phyloP scores from a whole-genome alignment of 2,797 vertebrate species.

The Thamnophis elegans region DNA sequence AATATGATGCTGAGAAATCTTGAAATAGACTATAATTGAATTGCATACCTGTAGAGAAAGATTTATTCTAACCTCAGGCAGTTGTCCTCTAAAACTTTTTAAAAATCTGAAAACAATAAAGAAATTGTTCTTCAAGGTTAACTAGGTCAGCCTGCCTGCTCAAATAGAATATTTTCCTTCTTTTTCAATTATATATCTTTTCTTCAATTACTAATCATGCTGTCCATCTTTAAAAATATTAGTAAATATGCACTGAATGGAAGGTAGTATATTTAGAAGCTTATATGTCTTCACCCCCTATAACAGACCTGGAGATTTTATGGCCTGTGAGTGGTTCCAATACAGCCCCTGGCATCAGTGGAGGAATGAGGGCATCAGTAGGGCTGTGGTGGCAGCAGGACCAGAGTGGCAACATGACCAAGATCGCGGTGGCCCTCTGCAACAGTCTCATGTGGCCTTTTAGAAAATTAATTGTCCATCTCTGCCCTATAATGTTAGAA shows the following conservation, averaged over 20 bases:
- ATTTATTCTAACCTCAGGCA: constrained; percentile 21
- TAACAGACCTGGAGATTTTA: not conserved
- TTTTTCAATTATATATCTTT: constrained; percentile 23
- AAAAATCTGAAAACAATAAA: not conserved
- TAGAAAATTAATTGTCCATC: not conserved
- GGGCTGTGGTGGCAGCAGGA: not conserved
- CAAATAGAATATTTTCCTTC: constrained; percentile 6
- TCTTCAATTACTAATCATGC: constrained; percentile 16
- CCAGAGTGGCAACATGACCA: not conserved
- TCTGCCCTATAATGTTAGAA: not conserved
- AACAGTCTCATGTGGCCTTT: not conserved
- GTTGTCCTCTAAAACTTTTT: constrained; percentile 3
- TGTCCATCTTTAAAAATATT: constrained; percentile 27
- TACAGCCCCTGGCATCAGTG: not conserved
- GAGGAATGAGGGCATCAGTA: not conserved
- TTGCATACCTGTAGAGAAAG: not conserved
- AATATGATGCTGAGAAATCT: constrained; percentile 5
- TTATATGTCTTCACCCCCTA: not conserved
- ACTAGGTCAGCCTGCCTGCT: not conserved
- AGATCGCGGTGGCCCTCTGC: not conserved
- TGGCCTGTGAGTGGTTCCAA: not conserved
- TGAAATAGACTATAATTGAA: constrained; percentile 22
- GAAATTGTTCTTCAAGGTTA: not conserved
- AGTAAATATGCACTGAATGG: not conserved
- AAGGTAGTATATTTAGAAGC: not conserved